Conservation (phyloP, 2,113 vertebrate genomes). For the Phocoena sinus region DNA sequence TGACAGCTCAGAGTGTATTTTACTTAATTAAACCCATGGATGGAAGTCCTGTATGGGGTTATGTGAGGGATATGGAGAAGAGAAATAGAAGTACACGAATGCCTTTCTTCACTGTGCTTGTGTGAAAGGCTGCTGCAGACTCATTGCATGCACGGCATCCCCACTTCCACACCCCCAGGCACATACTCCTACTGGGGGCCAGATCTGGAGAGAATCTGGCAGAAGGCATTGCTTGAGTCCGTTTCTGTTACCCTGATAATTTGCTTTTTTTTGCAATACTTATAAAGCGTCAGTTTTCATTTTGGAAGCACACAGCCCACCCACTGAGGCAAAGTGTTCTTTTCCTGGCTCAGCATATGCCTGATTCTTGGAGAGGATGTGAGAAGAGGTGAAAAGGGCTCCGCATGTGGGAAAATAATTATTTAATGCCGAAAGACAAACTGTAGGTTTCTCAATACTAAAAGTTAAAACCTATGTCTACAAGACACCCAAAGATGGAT, state of each 20-base stretch:
- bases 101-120: background rate
- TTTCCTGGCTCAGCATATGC: constrained; percentile 64
- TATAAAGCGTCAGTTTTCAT: constrained; percentile 45
- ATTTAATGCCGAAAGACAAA: constrained; percentile 9
- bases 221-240: constrained; percentile 52
- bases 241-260: constrained; percentile 59
- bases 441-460: background rate
- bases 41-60: background rate
- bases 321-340: constrained; percentile 65
- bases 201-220: constrained; percentile 41
- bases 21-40: constrained; percentile 30
- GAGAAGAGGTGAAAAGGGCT: constrained; percentile 40
- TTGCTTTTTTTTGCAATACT: constrained; percentile 41
- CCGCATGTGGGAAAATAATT: constrained; percentile 34
- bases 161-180: background rate
- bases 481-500: background rate
- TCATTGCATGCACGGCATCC: background rate
- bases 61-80: background rate
- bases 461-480: background rate
- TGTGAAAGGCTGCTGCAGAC: background rate
- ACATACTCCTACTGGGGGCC: background rate
- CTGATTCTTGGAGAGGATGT: constrained; percentile 39
- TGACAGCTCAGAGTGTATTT: background rate
- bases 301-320: constrained; percentile 52
- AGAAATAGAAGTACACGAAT: background rate